A percentile compares a stretch with the other conserved stretches of the same genome.
Evolutionary conservation across 2,113 vertebrate species (phyloP).

Genomic region (Lagopus muta): DNA sequence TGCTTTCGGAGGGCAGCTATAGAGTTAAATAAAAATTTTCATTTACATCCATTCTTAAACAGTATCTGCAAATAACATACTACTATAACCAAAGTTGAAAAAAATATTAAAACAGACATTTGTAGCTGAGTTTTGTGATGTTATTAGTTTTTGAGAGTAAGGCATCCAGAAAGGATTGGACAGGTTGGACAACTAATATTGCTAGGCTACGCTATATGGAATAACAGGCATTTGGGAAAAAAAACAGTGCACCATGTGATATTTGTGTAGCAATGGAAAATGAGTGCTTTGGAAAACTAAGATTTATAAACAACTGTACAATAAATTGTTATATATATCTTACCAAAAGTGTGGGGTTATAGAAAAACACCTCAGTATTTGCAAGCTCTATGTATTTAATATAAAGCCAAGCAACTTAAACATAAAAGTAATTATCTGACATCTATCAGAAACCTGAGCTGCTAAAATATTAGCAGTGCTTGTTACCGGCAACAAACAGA

Average conservation of each 20-base stretch:
- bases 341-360: neutral
- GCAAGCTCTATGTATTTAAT: neutral
- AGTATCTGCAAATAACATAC: neutral
- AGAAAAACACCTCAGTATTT: neutral
- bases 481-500: neutral
- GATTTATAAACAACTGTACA: neutral
- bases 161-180: neutral
- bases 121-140: neutral
- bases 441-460: neutral
- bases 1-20: constrained; percentile 87
- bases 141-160: neutral
- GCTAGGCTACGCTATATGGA: neutral
- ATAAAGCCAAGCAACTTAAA: neutral
- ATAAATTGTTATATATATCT: neutral
- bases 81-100: neutral
- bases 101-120: neutral
- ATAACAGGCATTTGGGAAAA: neutral
- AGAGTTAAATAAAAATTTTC: constrained; percentile 24
- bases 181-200: neutral
- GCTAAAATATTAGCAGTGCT: neutral
- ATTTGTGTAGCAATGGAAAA: no score
- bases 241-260: neutral
- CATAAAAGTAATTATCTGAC: neutral
- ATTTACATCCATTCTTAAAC: neutral
- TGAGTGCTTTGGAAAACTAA: neutral